These are phyloP conservation scores for Alloplasta piceator DNA, from an alignment of 2,888 invertebrate species.

Conservation along the genomic window DNA sequence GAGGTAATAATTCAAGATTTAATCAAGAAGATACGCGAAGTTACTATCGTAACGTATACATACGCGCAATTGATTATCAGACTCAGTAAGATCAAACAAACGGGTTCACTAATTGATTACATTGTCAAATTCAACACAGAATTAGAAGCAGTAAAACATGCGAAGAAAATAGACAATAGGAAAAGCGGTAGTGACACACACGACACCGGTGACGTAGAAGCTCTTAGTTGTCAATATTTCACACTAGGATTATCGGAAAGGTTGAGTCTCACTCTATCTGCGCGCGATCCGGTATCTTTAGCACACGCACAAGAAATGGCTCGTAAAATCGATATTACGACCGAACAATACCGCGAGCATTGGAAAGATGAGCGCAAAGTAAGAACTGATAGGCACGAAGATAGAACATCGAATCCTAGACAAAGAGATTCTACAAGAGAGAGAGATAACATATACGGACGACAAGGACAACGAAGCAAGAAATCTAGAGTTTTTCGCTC, in stretches of 20 bases:
- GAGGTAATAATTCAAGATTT: slow-evolving; percentile 18
- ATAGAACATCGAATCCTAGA: slow-evolving; percentile 2
- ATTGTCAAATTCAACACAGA: slow-evolving; percentile 10
- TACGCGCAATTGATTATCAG: slow-evolving; percentile 6
- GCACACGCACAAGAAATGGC: no score
- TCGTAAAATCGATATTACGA: background rate
- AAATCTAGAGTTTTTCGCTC: background rate
- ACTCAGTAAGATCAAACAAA: slow-evolving; percentile 12
- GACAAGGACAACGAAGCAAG: slow-evolving; percentile 3
- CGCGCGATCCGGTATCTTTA: slow-evolving; percentile 5
- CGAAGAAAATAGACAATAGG: no score
- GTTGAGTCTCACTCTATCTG: slow-evolving; percentile 5
- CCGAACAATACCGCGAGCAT: slow-evolving; percentile 7
- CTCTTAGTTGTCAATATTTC: slow-evolving; percentile 11
- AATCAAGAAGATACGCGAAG: slow-evolving; percentile 4
- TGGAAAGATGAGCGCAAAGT: background rate
- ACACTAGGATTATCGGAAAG: slow-evolving; percentile 9
- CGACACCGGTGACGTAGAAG: slow-evolving; percentile 11
- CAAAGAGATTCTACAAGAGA: background rate
- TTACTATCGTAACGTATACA: slow-evolving; percentile 3
- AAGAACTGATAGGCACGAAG: background rate
- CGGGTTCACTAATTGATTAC: slow-evolving; percentile 7
- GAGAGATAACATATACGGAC: background rate
- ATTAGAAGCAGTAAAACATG: slow-evolving; percentile 9
- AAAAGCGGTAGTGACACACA: slow-evolving; percentile 2